Base-by-base conservation (phyloP, 2,113 vertebrate species). In the Haliaeetus leucogaster region DNA sequence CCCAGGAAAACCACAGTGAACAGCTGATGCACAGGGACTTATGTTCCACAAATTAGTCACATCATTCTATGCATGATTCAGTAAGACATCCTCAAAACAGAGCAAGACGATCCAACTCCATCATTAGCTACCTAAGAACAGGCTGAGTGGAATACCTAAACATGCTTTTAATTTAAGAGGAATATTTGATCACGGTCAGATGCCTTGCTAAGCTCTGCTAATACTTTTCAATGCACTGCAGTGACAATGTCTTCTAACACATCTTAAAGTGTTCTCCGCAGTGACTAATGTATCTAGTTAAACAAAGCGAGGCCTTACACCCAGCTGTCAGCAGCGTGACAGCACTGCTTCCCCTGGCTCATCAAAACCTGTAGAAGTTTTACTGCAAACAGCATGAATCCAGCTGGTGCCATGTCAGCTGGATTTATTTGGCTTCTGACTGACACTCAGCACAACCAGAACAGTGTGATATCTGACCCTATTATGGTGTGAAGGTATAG, bases 21-120 rank as follows among this genome's bases (percentile, higher is more conserved):
- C 50, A 81, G 82, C 59, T 90, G 82, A 96, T 71, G 95, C 82
- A 83, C 26, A 67, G 92, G 82, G 83, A 92, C 21, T 77, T 90
- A 56, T 92, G 42, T 67, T 71, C 38, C 59, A 82, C 79, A 92
- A 45, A 97, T 86, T 42, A 95, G 88, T 89, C 82, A 67, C 80
- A 83, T 74, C 38, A 63, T 43, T 86, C 88, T 67, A 59, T 43
- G 65, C 82, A 36, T 74, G 76, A 90, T 74, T 90, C 67, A 77
- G 2, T 72, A 86, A 90, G 88, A 74, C 20, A 74, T 59, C 18
- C 59, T 78, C 63, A 67, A 95, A 89, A 95, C 3, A 86, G 42
- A 89, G 63, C 36, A 63, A 86, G 55, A 91, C 53, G n/a, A 83
- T 86, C 16, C 63, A 88, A 58, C 50, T 86, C 72, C 67, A 81